Base-by-base conservation (phyloP, 2,888 invertebrate species). In the Carcina quercana region DNA sequence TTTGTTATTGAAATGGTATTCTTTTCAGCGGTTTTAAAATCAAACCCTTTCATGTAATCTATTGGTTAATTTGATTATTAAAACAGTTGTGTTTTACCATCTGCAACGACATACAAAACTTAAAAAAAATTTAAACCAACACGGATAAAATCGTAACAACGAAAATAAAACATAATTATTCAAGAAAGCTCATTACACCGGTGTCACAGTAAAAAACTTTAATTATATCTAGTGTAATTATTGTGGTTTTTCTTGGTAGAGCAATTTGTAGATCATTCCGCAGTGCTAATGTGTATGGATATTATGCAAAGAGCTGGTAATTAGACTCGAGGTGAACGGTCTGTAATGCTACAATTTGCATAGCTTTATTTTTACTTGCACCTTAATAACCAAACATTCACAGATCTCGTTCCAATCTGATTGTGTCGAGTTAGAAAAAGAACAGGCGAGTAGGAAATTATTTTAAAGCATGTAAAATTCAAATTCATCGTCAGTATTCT, bases 201-300 rank as follows among this genome's bases (percentile, higher is more conserved):
- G 61, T 68, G 70, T 67, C 68, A 69, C 49, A 53, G 62, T 66
- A 66, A 70, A 73, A 66, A 68, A 62, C 47, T 55, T 60, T 68
- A 74, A 76, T 72, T 72, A 70, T 57, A 24, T 28, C 41, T 49
- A 48, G 52, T 59, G 62, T 73, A 75, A 74, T 75, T 70, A 71
- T 60, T 59, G 59, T 65, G 61, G 60, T 60, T 59, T 60, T 63
- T 61, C 63, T 59, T 53, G 64, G 62, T 50, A 59, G 55, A 65
- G 75, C 68, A 73, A 76, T 73, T 76, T 73, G 70, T 65, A 70
- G 72, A 74, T 71, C 64, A 71, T 73, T 73, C 67, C 54, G 69
- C 68, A 64, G 64, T 67, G 72, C 69, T 75, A 78, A 79, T 75
- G 79, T 68, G 63, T 65, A 68, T 71, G 71, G 66, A 76, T 74